phyloP scores from a whole-genome alignment of 2,113 vertebrate species.

The Quiscalus mexicanus region DNA sequence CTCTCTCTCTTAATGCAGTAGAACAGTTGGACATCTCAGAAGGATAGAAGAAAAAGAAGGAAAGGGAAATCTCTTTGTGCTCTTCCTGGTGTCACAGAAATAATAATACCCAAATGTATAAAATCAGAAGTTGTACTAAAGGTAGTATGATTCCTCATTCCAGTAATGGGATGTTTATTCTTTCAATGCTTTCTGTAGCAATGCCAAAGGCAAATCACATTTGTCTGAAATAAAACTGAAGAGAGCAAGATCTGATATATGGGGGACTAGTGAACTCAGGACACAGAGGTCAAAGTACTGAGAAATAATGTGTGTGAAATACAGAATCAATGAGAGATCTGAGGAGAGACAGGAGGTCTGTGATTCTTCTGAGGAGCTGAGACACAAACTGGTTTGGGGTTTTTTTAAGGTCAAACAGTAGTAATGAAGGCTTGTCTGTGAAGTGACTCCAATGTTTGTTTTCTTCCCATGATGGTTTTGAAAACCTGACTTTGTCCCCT shows the following conservation, averaged over 20 bases:
- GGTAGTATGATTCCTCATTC: background rate
- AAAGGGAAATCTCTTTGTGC: background rate
- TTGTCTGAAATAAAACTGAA: background rate
- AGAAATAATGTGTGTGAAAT: background rate
- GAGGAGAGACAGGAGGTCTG: background rate
- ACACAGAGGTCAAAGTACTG: background rate
- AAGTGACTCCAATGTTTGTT: background rate
- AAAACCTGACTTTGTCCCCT: background rate
- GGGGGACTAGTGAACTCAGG: background rate
- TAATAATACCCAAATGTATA: background rate
- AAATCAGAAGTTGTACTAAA: background rate
- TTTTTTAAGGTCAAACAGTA: background rate
- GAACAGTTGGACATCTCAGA: background rate
- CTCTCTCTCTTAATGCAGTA: background rate
- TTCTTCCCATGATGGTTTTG: background rate
- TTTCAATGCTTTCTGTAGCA: background rate
- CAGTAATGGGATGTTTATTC: background rate
- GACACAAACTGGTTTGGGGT: background rate
- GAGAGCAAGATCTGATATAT: background rate
- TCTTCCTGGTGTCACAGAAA: background rate
- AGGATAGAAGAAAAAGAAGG: background rate
- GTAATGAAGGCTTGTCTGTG: background rate
- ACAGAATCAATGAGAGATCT: background rate
- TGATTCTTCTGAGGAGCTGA: background rate
- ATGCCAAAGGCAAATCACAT: background rate